phyloP scores from a whole-genome alignment of 1,140 invertebrate species.

The Goniozus legneri region DNA sequence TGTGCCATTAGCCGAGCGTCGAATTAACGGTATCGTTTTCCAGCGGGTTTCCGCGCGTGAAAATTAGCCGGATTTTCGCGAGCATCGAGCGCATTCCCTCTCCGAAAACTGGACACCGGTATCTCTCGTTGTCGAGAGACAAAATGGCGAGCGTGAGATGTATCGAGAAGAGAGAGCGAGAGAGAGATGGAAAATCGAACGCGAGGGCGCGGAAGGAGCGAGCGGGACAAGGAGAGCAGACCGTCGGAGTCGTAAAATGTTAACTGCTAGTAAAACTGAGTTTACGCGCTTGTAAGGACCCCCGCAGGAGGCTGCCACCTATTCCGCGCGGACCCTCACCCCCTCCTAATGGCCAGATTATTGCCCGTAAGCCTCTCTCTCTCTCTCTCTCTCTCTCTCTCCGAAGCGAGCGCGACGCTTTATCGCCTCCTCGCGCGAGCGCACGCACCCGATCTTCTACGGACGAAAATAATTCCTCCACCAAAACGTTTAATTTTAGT shows the following conservation, averaged over 20 bases:
- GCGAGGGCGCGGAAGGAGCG: constrained; percentile 7
- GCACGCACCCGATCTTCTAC: neutral
- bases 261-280: constrained; percentile 54
- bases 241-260: constrained; percentile 51
- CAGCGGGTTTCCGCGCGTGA: too few relatives aligned
- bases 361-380: constrained; percentile 32
- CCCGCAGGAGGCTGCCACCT: constrained; percentile 27
- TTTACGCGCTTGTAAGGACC: constrained; percentile 53
- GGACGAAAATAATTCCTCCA: constrained; percentile 23
- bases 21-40: too few relatives aligned
- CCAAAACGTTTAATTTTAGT: constrained; percentile 15
- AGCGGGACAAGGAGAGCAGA: constrained; percentile 23
- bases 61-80: too few relatives aligned
- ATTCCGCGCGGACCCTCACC: constrained; percentile 23
- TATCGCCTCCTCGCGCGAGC: neutral
- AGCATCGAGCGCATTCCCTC: too few relatives aligned
- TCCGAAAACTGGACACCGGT: too few relatives aligned
- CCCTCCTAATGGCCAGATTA: constrained; percentile 45
- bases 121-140: too few relatives aligned
- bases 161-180: constrained; percentile 5
- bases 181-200: neutral
- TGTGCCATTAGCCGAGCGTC: too few relatives aligned
- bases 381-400: neutral
- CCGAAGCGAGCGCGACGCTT: neutral
- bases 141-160: constrained; percentile 2